Conservation (phyloP, 2,888 invertebrate genomes). For the Melanostoma mellinum region DNA sequence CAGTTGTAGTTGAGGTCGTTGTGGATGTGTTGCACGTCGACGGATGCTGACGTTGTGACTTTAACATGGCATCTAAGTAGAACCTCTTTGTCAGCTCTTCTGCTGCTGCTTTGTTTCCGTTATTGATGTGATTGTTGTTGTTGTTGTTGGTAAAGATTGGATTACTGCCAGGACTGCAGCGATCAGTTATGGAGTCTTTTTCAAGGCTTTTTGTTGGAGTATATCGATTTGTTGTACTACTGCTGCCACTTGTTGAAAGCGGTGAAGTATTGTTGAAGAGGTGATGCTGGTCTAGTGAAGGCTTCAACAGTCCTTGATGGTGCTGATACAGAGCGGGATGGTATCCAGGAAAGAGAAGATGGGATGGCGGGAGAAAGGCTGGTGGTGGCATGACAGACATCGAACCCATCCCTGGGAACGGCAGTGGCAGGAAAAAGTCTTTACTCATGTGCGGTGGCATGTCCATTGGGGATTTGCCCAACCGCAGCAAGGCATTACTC, state of each 20-base stretch:
- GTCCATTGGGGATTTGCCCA: constrained; percentile 79
- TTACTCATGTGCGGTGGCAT: constrained; percentile 82
- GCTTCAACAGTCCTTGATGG: constrained; percentile 81
- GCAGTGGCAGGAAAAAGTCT: constrained; percentile 86
- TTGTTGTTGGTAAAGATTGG: constrained; percentile 79
- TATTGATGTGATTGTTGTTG: constrained; percentile 80
- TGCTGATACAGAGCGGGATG: constrained; percentile 84
- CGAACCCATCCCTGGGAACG: constrained; percentile 85
- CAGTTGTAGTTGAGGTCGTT: constrained; percentile 69
- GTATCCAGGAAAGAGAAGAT: constrained; percentile 85
- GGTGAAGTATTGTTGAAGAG: constrained; percentile 75
- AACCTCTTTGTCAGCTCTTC: constrained; percentile 88
- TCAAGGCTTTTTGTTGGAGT: constrained; percentile 75
- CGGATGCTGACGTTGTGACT: constrained; percentile 85
- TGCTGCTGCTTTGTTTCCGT: constrained; percentile 84
- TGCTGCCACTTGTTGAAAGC: constrained; percentile 42
- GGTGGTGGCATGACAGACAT: constrained; percentile 86
- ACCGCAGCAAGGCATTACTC: constrained; percentile 82
- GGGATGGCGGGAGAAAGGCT: constrained; percentile 85
- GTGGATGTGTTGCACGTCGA: constrained; percentile 74
- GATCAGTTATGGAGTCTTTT: constrained; percentile 67
- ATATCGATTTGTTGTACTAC: constrained; percentile 76
- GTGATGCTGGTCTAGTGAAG: constrained; percentile 80
- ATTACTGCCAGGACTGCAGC: constrained; percentile 55
- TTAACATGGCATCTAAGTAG: constrained; percentile 89